Conservation (phyloP, 1,140 invertebrate species). For the Zaprionus camerounensis region DNA sequence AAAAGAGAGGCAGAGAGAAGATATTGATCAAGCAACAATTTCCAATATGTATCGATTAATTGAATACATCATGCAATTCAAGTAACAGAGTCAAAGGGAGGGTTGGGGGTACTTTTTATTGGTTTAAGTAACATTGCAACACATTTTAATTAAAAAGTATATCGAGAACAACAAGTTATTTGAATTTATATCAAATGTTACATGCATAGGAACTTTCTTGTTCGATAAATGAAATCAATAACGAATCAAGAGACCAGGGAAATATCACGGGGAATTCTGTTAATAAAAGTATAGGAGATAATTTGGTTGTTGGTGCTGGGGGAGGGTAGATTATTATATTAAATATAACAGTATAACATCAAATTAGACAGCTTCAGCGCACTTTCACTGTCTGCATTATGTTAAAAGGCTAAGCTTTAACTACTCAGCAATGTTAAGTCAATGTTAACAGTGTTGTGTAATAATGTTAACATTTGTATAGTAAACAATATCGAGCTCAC, state of each 20-base stretch:
- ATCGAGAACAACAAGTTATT: conserved; percentile 33
- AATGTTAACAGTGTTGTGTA: conserved; percentile 1
- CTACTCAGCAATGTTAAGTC: neutral
- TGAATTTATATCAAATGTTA: conserved; percentile 25
- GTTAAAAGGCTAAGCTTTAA: conserved; percentile 4
- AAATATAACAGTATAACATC: neutral
- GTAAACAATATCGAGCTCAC: conserved; percentile 1
- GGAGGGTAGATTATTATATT: neutral
- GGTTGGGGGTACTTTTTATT: conserved; percentile 22
- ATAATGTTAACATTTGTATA: neutral
- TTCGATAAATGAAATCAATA: conserved; percentile 18
- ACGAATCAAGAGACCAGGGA: conserved; percentile 1
- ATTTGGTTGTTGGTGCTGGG: neutral
- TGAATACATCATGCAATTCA: conserved; percentile 34
- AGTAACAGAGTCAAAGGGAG: neutral
- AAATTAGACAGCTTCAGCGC: neutral
- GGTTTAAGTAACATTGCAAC: conserved; percentile 25
- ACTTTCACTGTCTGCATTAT: neutral
- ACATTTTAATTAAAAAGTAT: conserved; percentile 32
- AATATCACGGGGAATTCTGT: conserved; percentile 5
- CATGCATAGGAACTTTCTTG: conserved; percentile 23
- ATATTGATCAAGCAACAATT: conserved; percentile 10
- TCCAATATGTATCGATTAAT: conserved; percentile 13
- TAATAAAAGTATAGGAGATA: neutral
- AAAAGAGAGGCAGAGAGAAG: conserved; percentile 8